Base-by-base conservation (phyloP, 1,140 invertebrate species). In the Platorchestia sp. region DNA sequence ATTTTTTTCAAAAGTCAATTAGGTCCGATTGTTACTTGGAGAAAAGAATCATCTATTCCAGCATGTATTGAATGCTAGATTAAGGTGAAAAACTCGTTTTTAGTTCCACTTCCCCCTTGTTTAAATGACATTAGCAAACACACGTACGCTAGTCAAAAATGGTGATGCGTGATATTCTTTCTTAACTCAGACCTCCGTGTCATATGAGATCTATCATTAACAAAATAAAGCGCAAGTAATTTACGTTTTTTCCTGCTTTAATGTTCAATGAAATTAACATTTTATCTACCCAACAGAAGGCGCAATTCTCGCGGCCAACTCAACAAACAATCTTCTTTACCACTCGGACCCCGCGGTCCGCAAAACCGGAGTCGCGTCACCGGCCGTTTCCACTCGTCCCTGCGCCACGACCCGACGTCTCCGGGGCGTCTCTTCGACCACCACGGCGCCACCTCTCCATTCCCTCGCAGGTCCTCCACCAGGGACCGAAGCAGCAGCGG, bases 261-360 rank as follows among this genome's bases (percentile, higher is more conserved):
- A 89, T 27, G 14, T 19, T 75, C 7, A 10, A 36, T 75, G 36
- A 75, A 75, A 75, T 75, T 44, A 89, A 89, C 14, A 1, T 16
- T 3, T 89, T 42, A 5, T 89, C 42, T 42, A 41, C 42, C 36
- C 59, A 36, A 75, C 59, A 75, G 43, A 7, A 93, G 91, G 91
- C 91, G 91, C 40, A 93, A 93, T 47, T 93, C 91, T 44, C 91
- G 91, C 43, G 91, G 91, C n/a, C 91, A 93, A 44, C 91, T 93
- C 41, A 93, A 93, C 91, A 93, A 93, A 93, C 91, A 93, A 45
- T 45, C 91, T 19, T 93, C 91, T 93, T 40, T 93, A 45, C 91
- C 91, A 44, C 45, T 93, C 10, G 91, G 91, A 44, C 91, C 91
- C 6, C 91, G 91, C 22, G 91, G 91, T 10, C 40, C 91, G 0